Percentiles rank a stretch among this genome's conserved stretches.
Conservation (phyloP, 2,888 invertebrate species). For the Andrena praecox region DNA sequence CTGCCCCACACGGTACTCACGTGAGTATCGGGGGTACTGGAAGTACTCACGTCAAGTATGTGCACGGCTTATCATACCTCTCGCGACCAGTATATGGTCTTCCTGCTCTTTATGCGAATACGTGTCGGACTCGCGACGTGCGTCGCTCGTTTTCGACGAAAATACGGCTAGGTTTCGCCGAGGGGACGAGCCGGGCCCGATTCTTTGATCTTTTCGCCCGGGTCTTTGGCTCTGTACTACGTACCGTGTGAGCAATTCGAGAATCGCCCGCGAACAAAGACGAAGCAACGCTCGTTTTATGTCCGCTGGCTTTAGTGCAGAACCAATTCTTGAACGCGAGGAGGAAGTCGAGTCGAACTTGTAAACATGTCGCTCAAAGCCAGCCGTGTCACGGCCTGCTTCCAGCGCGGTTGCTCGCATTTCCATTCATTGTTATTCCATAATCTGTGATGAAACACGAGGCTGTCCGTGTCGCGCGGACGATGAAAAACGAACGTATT, state of each 20-base stretch:
- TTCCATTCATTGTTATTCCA: constrained; percentile 62
- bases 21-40: constrained; percentile 72
- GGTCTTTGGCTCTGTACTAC: constrained; percentile 25
- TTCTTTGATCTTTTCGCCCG: constrained; percentile 2
- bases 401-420: constrained; percentile 44
- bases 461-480: constrained; percentile 57
- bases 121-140: constrained; percentile 48
- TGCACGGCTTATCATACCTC: constrained; percentile 77
- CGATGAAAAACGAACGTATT: constrained; percentile 74
- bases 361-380: constrained; percentile 55
- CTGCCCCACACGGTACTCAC: constrained; percentile 69
- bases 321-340: constrained; percentile 20
- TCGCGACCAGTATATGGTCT: constrained; percentile 77
- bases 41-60: constrained; percentile 80
- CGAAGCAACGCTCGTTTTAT: neutral
- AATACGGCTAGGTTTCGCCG: constrained; percentile 34
- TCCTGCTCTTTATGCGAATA: constrained; percentile 79
- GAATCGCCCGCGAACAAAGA: neutral
- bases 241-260: neutral
- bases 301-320: neutral
- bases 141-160: constrained; percentile 49
- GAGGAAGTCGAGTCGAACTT: constrained; percentile 18
- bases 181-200: neutral
- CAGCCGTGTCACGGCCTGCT: constrained; percentile 34
- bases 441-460: constrained; percentile 50